Evolutionary conservation across 2,888 invertebrate genomes (phyloP).

Genomic region (Escarpia spicata): DNA sequence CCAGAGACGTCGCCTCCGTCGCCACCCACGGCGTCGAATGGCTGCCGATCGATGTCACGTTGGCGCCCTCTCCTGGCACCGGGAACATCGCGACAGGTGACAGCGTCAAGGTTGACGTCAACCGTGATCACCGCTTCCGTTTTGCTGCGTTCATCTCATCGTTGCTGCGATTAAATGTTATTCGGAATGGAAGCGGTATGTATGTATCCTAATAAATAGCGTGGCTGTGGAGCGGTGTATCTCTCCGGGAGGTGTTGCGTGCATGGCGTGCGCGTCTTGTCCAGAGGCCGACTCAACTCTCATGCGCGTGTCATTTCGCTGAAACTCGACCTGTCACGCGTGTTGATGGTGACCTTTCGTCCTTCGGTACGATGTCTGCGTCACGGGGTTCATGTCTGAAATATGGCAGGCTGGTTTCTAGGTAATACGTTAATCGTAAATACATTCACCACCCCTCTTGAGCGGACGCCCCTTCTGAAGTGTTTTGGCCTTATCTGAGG

Average conservation of each 20-base stretch:
- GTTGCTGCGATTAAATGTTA: too few relatives aligned
- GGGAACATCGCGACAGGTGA: background rate
- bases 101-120: background rate
- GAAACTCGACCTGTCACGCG: background rate
- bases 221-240: too few relatives aligned
- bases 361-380: background rate
- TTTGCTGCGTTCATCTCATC: background rate
- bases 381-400: background rate
- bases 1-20: constrained; percentile 26
- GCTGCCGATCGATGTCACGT: background rate
- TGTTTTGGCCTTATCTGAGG: too few relatives aligned
- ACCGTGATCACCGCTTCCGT: background rate
- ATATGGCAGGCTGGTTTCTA: background rate
- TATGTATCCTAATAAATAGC: too few relatives aligned
- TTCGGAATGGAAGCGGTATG: too few relatives aligned
- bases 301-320: background rate
- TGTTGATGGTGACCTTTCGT: background rate
- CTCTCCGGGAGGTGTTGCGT: too few relatives aligned
- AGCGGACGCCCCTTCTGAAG: too few relatives aligned
- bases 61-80: background rate
- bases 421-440: background rate
- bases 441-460: too few relatives aligned
- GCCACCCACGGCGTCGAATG: background rate
- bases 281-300: background rate
- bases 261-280: too few relatives aligned